phyloP scores from a whole-genome alignment of 2,888 invertebrate genomes.

The Serripes groenlandicus region DNA sequence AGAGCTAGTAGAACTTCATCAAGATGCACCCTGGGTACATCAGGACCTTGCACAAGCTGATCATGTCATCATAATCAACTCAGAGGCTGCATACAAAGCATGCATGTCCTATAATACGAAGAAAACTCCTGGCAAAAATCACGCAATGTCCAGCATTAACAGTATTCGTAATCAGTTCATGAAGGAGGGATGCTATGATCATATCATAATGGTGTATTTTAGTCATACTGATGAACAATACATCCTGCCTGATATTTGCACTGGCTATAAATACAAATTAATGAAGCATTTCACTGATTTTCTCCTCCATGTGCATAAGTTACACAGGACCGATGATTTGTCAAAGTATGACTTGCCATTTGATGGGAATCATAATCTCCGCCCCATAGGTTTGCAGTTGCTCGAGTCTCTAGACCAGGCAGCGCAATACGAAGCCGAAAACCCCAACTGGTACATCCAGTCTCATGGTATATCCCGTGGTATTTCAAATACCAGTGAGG shows the following conservation, averaged over 20 bases:
- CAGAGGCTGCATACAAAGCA: conserved; percentile 48
- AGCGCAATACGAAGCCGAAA: conserved; percentile 34
- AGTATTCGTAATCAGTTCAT: conserved; percentile 58
- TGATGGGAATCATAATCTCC: conserved; percentile 45
- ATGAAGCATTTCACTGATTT: conserved; percentile 67
- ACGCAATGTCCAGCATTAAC: conserved; percentile 44
- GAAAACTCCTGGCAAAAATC: not conserved
- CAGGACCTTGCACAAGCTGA: conserved; percentile 60
- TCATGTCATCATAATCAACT: conserved; percentile 59
- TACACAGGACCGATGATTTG: conserved; percentile 58
- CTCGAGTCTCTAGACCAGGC: conserved; percentile 38
- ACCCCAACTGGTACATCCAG: conserved; percentile 47
- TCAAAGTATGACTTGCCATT: conserved; percentile 55
- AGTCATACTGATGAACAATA: conserved; percentile 57
- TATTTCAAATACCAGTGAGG: conserved; percentile 48
- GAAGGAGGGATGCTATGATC: conserved; percentile 56
- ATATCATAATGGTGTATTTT: conserved; percentile 66
- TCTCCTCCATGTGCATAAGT: conserved; percentile 61
- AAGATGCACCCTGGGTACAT: conserved; percentile 62
- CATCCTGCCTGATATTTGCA: conserved; percentile 57
- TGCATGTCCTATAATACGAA: conserved; percentile 13
- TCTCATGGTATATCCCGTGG: conserved; percentile 27
- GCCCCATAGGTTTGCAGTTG: conserved; percentile 51
- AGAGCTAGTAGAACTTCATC: conserved; percentile 51
- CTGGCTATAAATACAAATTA: conserved; percentile 62